A percentile compares a stretch with the other conserved stretches of the same genome.
Conservation (phyloP, 2,888 invertebrate genomes). For the Plagiodera versicolora region DNA sequence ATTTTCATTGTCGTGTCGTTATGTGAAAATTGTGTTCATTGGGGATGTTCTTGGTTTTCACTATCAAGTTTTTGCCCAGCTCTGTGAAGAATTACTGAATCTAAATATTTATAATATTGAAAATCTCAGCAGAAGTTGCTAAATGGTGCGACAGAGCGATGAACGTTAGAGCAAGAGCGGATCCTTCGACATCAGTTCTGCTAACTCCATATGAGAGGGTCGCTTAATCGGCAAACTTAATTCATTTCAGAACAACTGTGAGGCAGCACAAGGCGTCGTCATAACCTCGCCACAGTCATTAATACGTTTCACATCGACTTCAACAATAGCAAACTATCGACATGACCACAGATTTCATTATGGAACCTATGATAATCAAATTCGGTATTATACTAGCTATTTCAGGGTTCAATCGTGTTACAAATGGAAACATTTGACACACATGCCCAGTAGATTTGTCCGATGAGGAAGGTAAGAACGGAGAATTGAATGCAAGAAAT, state of each 20-base stretch:
- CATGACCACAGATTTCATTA: constrained; percentile 19
- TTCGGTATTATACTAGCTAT: too few relatives aligned
- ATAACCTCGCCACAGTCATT: constrained; percentile 22
- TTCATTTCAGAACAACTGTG: constrained; percentile 46
- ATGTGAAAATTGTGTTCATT: too few relatives aligned
- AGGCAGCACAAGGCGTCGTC: constrained; percentile 32
- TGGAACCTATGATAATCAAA: background rate
- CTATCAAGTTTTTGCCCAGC: too few relatives aligned
- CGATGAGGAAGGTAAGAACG: too few relatives aligned
- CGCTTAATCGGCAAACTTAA: constrained; percentile 50
- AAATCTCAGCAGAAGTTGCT: background rate
- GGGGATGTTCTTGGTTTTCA: too few relatives aligned
- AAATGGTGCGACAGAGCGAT: constrained; percentile 19
- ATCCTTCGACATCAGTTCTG: constrained; percentile 36
- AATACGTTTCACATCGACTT: constrained; percentile 24
- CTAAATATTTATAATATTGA: too few relatives aligned
- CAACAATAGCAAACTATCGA: constrained; percentile 23
- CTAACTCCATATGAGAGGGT: constrained; percentile 42
- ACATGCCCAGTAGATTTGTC: too few relatives aligned
- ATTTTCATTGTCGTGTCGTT: too few relatives aligned
- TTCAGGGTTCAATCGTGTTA: too few relatives aligned
- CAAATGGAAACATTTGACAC: too few relatives aligned
- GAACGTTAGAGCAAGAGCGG: constrained; percentile 29
- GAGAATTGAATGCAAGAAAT: too few relatives aligned
- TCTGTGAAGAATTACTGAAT: too few relatives aligned